A percentile compares a stretch with the other conserved stretches of the same genome.
phyloP scores from a whole-genome alignment of 2,888 invertebrate genomes.

The Bembecia ichneumoniformis region DNA sequence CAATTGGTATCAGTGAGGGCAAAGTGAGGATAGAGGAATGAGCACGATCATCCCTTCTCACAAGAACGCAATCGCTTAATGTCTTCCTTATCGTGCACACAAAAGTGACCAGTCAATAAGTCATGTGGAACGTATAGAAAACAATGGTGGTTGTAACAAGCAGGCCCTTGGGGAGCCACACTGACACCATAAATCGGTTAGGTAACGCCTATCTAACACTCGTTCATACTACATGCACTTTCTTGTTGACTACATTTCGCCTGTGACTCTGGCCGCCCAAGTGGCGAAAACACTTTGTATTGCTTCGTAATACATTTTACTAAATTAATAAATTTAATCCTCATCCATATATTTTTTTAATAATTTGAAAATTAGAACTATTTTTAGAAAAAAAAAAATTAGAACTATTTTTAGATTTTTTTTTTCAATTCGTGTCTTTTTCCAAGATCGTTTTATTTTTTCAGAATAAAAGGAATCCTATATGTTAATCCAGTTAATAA shows the following conservation, averaged over 20 bases:
- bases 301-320: constrained; percentile 1
- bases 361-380: no score
- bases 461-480: no score
- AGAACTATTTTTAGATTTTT: no score
- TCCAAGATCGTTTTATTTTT: no score
- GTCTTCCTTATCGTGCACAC: background rate
- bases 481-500: no score
- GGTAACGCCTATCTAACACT: constrained; percentile 10
- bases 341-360: background rate
- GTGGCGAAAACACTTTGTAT: background rate
- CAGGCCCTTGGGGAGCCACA: constrained; percentile 13
- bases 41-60: no score
- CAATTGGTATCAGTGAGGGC: no score
- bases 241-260: background rate
- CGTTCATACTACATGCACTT: constrained; percentile 4
- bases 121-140: background rate
- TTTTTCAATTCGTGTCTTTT: no score
- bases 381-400: no score
- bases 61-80: background rate
- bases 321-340: background rate
- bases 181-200: constrained; percentile 14
- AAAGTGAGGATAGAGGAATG: background rate
- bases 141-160: constrained; percentile 3
- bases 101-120: background rate
- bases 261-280: background rate